Percentiles rank a stretch among this genome's conserved stretches.
phyloP scores from a whole-genome alignment of 2,113 vertebrate species.

The Anoplopoma fimbria region DNA sequence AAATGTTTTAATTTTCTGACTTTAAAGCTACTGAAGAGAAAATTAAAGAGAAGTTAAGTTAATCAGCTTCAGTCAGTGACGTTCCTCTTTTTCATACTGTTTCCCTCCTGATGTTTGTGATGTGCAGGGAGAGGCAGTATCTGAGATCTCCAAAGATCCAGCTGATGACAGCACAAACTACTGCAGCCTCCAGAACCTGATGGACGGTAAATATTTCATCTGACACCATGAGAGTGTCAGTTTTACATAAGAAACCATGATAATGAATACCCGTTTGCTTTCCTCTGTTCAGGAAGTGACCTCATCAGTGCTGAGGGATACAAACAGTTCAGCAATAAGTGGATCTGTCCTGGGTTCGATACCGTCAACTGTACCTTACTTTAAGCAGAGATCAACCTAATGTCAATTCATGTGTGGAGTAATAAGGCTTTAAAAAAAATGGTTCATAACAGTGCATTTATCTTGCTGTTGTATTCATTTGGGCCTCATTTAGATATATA shows the following conservation, averaged over 20 bases:
- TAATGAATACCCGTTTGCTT: background rate
- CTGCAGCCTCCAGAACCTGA: conserved; percentile 76
- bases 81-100: conserved; percentile 5
- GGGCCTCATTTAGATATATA: background rate
- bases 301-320: conserved; percentile 61
- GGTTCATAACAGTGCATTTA: background rate
- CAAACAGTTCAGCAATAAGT: conserved; percentile 75
- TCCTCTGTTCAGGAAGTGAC: conserved; percentile 54
- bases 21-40: background rate
- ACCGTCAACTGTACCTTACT: conserved; percentile 52
- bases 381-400: background rate
- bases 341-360: conserved; percentile 70
- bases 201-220: conserved; percentile 43
- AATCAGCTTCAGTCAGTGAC: background rate
- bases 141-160: conserved; percentile 37
- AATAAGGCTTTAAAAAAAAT: background rate
- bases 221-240: background rate
- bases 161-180: conserved; percentile 63
- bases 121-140: conserved; percentile 55
- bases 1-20: background rate
- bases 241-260: background rate
- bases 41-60: background rate
- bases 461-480: background rate
- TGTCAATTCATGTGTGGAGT: background rate
- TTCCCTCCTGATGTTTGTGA: background rate